These are phyloP conservation scores for Taxidea taxus DNA, from an alignment of 2,113 vertebrate species.

Conservation along the genomic window DNA sequence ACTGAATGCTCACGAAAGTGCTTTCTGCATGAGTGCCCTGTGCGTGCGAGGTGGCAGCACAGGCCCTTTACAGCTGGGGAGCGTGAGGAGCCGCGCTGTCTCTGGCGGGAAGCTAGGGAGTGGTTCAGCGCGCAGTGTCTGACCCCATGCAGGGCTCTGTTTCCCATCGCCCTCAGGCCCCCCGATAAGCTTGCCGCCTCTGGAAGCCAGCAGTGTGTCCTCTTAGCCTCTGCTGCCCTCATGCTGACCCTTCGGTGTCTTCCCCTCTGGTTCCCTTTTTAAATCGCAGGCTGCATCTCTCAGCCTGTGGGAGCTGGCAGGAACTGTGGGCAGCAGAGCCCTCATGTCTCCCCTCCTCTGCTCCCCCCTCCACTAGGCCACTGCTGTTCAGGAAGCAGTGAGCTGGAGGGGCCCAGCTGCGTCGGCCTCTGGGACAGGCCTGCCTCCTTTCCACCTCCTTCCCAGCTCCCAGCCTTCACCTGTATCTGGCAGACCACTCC, in stretches of 20 bases:
- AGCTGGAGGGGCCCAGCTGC: neutral
- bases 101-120: neutral
- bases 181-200: neutral
- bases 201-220: accelerated
- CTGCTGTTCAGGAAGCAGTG: neutral
- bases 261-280: neutral
- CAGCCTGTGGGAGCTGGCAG: neutral
- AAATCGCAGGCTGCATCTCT: neutral
- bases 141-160: neutral
- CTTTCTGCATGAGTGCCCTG: neutral
- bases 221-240: neutral
- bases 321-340: neutral
- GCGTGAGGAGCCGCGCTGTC: accelerated
- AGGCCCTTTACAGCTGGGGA: neutral
- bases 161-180: accelerated
- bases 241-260: accelerated
- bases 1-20: accelerated
- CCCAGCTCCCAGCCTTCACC: neutral
- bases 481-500: neutral
- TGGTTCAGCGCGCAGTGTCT: accelerated
- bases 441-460: neutral
- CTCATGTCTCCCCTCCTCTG: accelerated
- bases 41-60: accelerated
- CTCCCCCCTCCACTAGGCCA: neutral
- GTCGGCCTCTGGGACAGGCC: neutral